Base-by-base conservation (phyloP, 2,888 invertebrate genomes). In the Drosophila anceps region DNA sequence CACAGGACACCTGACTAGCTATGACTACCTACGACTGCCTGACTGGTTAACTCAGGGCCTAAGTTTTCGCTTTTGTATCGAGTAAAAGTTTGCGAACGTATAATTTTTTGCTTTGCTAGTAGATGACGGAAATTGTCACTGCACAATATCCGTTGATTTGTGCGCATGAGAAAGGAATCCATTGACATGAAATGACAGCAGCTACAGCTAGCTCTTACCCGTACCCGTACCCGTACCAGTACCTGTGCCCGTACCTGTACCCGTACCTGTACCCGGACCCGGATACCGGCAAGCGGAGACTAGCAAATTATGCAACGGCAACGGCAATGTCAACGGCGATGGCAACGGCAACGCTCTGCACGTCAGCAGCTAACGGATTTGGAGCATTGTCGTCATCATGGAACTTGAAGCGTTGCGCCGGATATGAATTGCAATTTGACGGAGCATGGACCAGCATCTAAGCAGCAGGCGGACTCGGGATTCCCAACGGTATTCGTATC, bases 101-200 rank as follows among this genome's bases (percentile, higher is more conserved):
- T 53, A 37, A 24, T 53, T 53, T 53, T 53, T 76, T 70, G 61
- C 71, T 65, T 63, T 62, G 76, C 61, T 76, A 59, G 53, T 65
- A 18, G 67, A 55, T 35, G 75, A 69, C 81, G 88, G 88, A 88
- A 90, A 90, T 90, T 90, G 87, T 90, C 88, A 76, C 71, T 82
- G 85, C 75, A 80, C 90, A 90, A 88, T 88, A 88, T 88, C 90
- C 88, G 88, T 76, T 81, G 85, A 80, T 83, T 90, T 88, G 82
- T 76, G 90, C 76, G 83, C 81, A 74, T 79, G 88, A 73, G 82
- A 85, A 85, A 81, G 73, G 77, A 84, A 86, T 70, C 72, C 76
- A 86, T 83, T 81, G 86, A 86, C 86, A 78, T 71, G 64, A 75
- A 81, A 69, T 74, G 81, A 61, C 79, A 72, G 43, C 54, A 59